These are phyloP conservation scores for Himantopus leucocephalus DNA, from an alignment of 2,113 vertebrate genomes.

Conservation along the genomic window DNA sequence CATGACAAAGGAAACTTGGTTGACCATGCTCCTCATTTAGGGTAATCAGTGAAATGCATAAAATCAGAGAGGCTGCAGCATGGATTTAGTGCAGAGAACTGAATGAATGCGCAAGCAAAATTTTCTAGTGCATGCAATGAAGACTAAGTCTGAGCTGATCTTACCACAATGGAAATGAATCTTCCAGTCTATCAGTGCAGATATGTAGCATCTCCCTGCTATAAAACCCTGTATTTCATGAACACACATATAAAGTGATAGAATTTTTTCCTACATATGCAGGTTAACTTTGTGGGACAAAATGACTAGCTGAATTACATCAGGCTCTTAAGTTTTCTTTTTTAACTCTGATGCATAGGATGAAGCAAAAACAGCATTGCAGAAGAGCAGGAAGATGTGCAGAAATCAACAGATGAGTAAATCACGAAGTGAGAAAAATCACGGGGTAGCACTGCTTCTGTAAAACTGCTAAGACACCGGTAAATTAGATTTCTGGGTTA, in stretches of 20 bases:
- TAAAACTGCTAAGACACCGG: background rate
- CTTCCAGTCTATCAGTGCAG: background rate
- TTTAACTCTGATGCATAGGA: background rate
- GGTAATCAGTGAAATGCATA: background rate
- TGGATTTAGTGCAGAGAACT: background rate
- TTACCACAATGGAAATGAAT: background rate
- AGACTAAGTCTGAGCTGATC: background rate
- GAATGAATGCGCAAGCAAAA: background rate
- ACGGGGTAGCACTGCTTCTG: background rate
- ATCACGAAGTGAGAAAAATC: slow-evolving; percentile 13
- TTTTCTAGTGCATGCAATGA: background rate
- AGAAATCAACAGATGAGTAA: slow-evolving; percentile 33
- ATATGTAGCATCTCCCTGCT: background rate
- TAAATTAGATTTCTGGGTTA: slow-evolving; percentile 17
- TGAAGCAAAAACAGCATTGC: background rate
- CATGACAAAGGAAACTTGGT: background rate
- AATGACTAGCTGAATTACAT: background rate
- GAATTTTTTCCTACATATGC: background rate
- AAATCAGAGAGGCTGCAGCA: background rate
- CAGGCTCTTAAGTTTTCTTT: background rate
- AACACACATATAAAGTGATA: background rate
- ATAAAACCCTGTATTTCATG: background rate
- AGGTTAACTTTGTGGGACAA: background rate
- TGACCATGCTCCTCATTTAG: background rate
- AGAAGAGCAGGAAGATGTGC: background rate